Evolutionary conservation across 2,797 vertebrate genomes (phyloP).

Genomic region (Poeciliopsis infans): DNA sequence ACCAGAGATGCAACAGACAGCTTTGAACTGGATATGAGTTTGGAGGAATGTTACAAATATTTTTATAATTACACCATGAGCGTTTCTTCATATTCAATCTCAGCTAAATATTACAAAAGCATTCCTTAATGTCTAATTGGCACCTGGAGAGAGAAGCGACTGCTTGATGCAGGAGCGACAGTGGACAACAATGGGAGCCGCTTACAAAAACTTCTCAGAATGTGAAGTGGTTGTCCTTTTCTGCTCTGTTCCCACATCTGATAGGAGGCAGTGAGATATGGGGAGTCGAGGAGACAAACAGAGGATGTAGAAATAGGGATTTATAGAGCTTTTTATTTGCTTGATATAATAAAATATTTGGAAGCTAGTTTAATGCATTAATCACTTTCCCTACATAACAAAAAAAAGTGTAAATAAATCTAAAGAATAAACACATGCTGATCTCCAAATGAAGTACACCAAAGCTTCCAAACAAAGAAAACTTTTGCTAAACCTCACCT

Average conservation of each 20-base stretch:
- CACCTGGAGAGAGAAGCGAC: not conserved
- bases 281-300: not conserved
- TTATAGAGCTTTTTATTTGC: not conserved
- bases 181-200: not conserved
- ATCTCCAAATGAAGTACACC: not conserved
- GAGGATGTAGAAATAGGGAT: not conserved
- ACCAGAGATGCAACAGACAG: not conserved
- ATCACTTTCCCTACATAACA: not conserved
- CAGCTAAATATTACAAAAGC: not conserved
- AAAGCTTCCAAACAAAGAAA: not conserved
- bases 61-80: not conserved
- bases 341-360: not conserved
- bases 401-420: not conserved
- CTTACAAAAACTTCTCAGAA: not conserved
- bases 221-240: not conserved
- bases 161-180: not conserved
- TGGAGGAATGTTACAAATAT: not conserved
- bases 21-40: not conserved
- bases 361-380: not conserved
- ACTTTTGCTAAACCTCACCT: not conserved
- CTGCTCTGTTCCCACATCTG: not conserved
- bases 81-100: not conserved
- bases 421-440: not conserved
- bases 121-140: not conserved
- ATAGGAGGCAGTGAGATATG: not conserved